Conservation (phyloP, 2,888 invertebrate species). For the Phymatocera aterrima region DNA sequence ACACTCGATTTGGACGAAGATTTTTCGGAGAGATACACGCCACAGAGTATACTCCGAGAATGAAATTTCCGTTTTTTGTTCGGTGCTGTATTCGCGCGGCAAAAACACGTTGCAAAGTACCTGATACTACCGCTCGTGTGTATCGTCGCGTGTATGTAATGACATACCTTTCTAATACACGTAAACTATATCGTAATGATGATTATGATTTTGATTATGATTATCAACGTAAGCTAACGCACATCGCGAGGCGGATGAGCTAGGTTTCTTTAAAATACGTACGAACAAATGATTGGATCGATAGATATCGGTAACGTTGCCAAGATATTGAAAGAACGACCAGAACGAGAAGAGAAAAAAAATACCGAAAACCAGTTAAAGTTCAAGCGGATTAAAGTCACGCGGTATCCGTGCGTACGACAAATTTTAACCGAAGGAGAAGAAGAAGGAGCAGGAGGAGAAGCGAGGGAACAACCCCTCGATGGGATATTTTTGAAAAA, state of each 20-base stretch:
- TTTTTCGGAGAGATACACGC: too few relatives aligned
- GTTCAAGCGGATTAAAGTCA: not conserved
- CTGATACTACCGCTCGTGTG: too few relatives aligned
- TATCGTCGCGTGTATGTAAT: too few relatives aligned
- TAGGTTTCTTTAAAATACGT: too few relatives aligned
- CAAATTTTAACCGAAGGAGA: not conserved
- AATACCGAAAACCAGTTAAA: too few relatives aligned
- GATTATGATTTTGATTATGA: not conserved
- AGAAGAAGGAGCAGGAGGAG: not conserved
- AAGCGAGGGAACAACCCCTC: not conserved
- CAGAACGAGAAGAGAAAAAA: not conserved
- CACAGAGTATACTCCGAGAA: too few relatives aligned
- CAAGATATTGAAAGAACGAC: constrained; percentile 57
- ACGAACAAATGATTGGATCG: too few relatives aligned
- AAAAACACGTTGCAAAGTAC: too few relatives aligned
- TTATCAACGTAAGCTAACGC: constrained; percentile 1
- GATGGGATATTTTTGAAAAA: not conserved
- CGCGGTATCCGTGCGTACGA: not conserved
- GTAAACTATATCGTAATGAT: not conserved
- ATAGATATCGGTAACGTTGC: constrained; percentile 68
- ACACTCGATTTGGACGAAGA: not conserved
- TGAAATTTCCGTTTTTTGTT: not conserved
- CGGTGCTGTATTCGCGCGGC: too few relatives aligned
- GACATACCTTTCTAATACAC: too few relatives aligned
- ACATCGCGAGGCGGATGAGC: constrained; percentile 54